phyloP scores from a whole-genome alignment of 2,797 vertebrate species.

The Scomberomorus guttatus region DNA sequence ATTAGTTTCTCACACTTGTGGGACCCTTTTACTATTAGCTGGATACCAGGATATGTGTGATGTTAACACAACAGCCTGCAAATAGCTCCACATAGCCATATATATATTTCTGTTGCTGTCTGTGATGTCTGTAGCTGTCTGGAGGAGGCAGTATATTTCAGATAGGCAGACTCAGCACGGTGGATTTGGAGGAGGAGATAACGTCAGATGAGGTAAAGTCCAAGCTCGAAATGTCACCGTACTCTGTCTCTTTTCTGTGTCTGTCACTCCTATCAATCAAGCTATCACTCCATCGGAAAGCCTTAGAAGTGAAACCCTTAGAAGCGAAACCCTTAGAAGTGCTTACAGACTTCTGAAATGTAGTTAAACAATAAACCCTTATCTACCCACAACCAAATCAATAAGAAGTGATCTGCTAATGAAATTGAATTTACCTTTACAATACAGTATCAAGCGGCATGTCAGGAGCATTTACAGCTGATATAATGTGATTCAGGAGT shows the following conservation, averaged over 20 bases:
- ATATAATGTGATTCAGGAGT: conserved; percentile 1
- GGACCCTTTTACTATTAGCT: background rate
- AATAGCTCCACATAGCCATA: conserved; percentile 24
- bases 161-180: conserved; percentile 92
- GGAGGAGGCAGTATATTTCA: conserved; percentile 84
- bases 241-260: conserved; percentile 56
- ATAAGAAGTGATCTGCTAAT: background rate
- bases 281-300: conserved; percentile 20
- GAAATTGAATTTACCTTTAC: background rate
- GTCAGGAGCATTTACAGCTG: background rate
- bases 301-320: background rate
- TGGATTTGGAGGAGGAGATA: conserved; percentile 93
- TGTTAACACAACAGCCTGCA: conserved; percentile 11
- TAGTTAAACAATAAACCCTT: background rate
- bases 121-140: conserved; percentile 79
- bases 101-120: conserved; percentile 55
- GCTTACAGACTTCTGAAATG: conserved; percentile 1
- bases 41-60: conserved; percentile 13
- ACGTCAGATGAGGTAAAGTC: conserved; percentile 86
- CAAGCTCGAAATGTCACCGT: background rate
- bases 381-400: background rate
- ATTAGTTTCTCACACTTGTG: background rate
- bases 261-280: conserved; percentile 47
- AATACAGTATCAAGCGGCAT: background rate
- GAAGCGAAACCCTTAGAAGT: background rate